These are phyloP conservation scores for Fregetta grallaria DNA, from an alignment of 2,113 vertebrate species.

Conservation along the genomic window DNA sequence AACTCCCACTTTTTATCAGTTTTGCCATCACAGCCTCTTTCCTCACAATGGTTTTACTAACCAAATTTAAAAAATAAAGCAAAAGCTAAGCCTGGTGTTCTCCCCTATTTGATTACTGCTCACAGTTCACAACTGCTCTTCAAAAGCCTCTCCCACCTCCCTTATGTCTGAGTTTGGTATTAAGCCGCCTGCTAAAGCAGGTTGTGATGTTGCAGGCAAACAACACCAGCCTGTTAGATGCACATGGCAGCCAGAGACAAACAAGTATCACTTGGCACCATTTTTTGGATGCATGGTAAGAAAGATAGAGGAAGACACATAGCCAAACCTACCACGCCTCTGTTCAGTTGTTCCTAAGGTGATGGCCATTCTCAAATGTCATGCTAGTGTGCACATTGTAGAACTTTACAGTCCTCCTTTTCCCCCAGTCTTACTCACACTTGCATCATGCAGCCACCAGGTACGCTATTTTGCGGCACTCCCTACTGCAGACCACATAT, in stretches of 20 bases:
- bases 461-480: background rate
- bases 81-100: background rate
- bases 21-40: background rate
- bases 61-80: background rate
- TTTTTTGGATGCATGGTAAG: background rate
- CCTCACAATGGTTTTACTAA: background rate
- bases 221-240: background rate
- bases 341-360: background rate
- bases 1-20: background rate
- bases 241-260: background rate
- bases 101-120: background rate
- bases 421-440: background rate
- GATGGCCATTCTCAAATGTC: background rate
- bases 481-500: background rate
- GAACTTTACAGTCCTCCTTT: background rate
- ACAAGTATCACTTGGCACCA: background rate
- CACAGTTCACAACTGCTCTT: constrained; percentile 1
- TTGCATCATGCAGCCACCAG: background rate
- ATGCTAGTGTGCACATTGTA: background rate
- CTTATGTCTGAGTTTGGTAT: constrained; percentile 7
- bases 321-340: background rate
- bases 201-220: constrained; percentile 4
- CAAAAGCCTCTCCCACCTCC: constrained; percentile 36
- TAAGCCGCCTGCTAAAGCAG: background rate
- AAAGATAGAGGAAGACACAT: background rate